Percentiles rank a stretch among this genome's conserved stretches.
phyloP scores from a whole-genome alignment of 1,140 invertebrate species.

The Oedothorax gibbosus region DNA sequence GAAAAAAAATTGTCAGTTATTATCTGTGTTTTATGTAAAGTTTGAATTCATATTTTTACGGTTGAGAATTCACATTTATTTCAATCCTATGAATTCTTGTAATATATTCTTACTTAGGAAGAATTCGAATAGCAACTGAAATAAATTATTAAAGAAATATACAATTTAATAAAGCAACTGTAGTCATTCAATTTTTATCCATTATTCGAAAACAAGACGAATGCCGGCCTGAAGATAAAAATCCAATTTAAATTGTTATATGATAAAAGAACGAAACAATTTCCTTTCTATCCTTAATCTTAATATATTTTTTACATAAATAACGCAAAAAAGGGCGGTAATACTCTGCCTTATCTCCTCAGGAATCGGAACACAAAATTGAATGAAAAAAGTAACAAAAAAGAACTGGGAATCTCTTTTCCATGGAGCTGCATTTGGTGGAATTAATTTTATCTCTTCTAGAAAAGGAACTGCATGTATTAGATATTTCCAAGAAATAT shows the following conservation, averaged over 20 bases:
- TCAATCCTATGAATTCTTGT: too few species aligned
- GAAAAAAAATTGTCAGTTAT: too few species aligned
- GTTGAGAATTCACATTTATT: too few species aligned
- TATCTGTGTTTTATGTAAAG: too few species aligned
- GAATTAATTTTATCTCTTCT: slow-evolving; percentile 26
- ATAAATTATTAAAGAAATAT: too few species aligned
- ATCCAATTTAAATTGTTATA: slow-evolving; percentile 27
- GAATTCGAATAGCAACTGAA: too few species aligned
- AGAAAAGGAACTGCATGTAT: too few species aligned
- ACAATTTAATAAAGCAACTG: too few species aligned
- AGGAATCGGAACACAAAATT: slow-evolving; percentile 13
- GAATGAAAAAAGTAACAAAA: background rate
- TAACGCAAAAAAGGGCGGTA: slow-evolving; percentile 25
- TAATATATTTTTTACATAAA: slow-evolving; percentile 43
- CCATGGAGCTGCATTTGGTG: background rate
- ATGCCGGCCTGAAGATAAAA: slow-evolving; percentile 24
- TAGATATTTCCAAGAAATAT: background rate
- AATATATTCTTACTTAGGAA: too few species aligned
- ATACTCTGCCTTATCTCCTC: slow-evolving; percentile 13
- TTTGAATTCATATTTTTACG: too few species aligned
- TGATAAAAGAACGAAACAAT: slow-evolving; percentile 10
- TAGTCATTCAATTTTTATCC: too few species aligned
- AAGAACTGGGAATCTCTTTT: slow-evolving; percentile 7
- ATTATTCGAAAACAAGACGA: background rate
- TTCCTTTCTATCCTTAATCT: slow-evolving; percentile 4